Conservation (phyloP, 2,113 vertebrate species). For the Noturus placidus region DNA sequence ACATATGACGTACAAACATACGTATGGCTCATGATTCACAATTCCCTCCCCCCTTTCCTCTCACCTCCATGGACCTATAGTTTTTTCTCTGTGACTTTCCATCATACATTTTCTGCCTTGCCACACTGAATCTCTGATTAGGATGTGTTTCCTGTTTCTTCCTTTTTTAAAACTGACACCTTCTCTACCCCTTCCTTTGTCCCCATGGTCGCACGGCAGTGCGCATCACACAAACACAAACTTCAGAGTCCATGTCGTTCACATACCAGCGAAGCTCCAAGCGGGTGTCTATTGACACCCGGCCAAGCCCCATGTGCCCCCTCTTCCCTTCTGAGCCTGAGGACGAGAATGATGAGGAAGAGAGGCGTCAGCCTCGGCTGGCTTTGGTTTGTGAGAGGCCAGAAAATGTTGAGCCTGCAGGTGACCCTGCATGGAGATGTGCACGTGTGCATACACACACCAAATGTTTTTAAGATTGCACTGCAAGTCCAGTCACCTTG, state of each 20-base stretch:
- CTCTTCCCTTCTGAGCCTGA: conserved; percentile 78
- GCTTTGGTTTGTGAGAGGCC: conserved; percentile 74
- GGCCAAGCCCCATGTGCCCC: conserved; percentile 78
- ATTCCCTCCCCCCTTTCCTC: conserved; percentile 48
- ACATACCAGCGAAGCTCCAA: conserved; percentile 92
- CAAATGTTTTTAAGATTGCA: neutral
- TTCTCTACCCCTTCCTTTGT: conserved; percentile 34
- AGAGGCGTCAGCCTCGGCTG: conserved; percentile 54
- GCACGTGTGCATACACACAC: neutral
- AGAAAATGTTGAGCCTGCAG: conserved; percentile 80
- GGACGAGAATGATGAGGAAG: conserved; percentile 43
- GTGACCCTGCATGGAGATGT: conserved; percentile 78
- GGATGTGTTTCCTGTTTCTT: conserved; percentile 39
- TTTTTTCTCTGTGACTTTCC: neutral
- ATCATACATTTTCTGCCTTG: conserved; percentile 47
- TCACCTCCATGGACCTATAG: neutral
- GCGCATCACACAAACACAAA: conserved; percentile 90
- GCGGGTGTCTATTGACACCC: conserved; percentile 88
- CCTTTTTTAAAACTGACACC: conserved; percentile 56
- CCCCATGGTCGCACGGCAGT: conserved; percentile 71
- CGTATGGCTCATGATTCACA: neutral
- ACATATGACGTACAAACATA: neutral
- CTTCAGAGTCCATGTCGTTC: conserved; percentile 94
- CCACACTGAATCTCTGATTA: neutral
- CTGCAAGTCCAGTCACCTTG: neutral